Percentiles rank a stretch among this genome's conserved stretches.
These are phyloP conservation scores for Excalfactoria chinensis DNA, from an alignment of 2,113 vertebrate species.

Conservation along the genomic window DNA sequence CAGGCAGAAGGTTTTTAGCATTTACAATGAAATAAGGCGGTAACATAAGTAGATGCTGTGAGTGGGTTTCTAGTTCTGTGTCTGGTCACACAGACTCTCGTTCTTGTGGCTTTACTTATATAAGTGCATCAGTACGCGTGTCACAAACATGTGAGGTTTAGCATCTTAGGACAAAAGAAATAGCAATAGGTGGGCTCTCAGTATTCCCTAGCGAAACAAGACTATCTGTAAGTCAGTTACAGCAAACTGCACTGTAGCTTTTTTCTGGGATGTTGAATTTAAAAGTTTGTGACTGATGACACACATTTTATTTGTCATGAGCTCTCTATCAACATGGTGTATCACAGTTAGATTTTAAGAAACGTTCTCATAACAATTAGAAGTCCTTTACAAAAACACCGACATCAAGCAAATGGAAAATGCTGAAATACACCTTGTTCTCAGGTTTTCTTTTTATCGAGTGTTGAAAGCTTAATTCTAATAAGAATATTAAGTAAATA, in stretches of 20 bases:
- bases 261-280: background rate
- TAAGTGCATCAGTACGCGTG: background rate
- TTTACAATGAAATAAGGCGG: constrained; percentile 45
- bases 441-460: background rate
- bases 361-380: background rate
- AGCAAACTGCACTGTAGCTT: background rate
- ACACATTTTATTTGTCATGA: constrained; percentile 9
- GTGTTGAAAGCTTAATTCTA: constrained; percentile 58
- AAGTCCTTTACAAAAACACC: background rate
- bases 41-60: constrained; percentile 45
- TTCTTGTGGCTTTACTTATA: background rate
- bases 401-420: background rate
- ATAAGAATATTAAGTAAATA: constrained; percentile 68
- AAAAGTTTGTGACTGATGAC: background rate
- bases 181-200: background rate
- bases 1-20: constrained; percentile 15
- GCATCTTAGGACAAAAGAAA: constrained; percentile 12
- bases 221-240: background rate
- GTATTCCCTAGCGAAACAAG: background rate
- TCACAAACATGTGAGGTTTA: constrained; percentile 24
- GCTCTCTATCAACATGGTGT: background rate
- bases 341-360: background rate
- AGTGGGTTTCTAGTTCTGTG: background rate
- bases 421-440: background rate
- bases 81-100: background rate